Base-by-base conservation (phyloP, 2,113 vertebrate genomes). In the Microcebus lehilahytsara region DNA sequence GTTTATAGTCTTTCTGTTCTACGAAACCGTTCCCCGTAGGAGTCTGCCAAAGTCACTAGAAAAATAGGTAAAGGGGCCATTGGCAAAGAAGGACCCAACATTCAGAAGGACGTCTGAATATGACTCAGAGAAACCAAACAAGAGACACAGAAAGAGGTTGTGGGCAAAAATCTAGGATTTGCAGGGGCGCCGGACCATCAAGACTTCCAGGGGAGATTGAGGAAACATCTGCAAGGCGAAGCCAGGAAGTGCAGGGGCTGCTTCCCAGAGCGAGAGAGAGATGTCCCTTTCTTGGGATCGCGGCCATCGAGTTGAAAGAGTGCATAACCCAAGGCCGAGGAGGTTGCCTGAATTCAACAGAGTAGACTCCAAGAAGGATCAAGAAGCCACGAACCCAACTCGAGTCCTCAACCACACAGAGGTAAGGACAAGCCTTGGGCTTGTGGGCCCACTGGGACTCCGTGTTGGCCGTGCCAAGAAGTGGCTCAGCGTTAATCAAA, bases 201-300 rank as follows among this genome's bases (percentile, higher is more conserved):
- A 58, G 92, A 85, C 83, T 94, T 96, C 91, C 83, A 94, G 93
- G 94, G 72, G 56, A 96, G 64, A 75, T 96, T 56, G 64, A 7
- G 67, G 93, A 94, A 96, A 95, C 95, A 97, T 85, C 96, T 96
- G 89, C 85, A 78, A 85, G 81, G 66, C 64, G 8, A 71, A 30
- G 53, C 19, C 91, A 92, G 91, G 96, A 97, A 91, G 49, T 81
- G 40, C 46, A 7, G 64, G n/a, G 66, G 25, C 46, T 42, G 42
- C 71, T 87, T 75, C 74, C 75, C 71, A 69, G n/a, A 84, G 5
- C 4, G n/a, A n/a, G 42, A 42, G 75, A 91, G 14, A 17, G 58
- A 69, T n/a, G 25, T 53, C n/a, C 49, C 79, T 90, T 89, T 56
- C 67, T 75, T 79, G 56, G 58, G 64, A 62, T 32, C 8, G 23